These are phyloP conservation scores for Setophaga kirtlandii DNA, from an alignment of 2,113 vertebrate genomes.

Conservation along the genomic window DNA sequence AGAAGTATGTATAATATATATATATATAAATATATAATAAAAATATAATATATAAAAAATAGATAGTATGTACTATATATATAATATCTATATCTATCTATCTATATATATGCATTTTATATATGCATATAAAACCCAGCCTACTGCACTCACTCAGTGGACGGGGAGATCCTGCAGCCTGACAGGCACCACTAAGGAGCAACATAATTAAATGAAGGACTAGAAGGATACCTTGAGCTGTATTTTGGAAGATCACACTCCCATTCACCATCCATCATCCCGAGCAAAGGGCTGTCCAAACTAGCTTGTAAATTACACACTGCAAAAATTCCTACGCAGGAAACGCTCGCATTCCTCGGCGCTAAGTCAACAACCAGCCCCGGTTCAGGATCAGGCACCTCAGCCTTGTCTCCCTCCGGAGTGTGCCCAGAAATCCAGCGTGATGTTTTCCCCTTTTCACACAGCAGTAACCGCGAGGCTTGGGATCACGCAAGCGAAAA, in stretches of 20 bases:
- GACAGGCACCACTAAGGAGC: neutral
- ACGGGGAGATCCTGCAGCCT: neutral
- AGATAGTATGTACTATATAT: too few relatives aligned
- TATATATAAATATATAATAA: neutral
- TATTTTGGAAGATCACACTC: neutral
- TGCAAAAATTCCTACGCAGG: neutral
- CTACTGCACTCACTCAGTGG: neutral
- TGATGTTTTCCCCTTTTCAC: neutral
- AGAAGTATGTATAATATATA: neutral
- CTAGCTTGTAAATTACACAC: neutral
- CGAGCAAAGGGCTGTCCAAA: neutral
- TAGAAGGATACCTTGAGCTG: neutral
- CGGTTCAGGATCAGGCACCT: neutral
- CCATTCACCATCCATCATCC: neutral
- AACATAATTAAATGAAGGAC: neutral
- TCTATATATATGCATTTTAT: neutral
- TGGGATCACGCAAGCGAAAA: neutral
- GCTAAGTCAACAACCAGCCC: neutral
- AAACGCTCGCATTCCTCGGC: neutral
- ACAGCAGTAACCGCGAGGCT: rapidly evolving
- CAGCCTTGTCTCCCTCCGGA: neutral
- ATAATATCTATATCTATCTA: neutral
- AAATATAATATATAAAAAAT: neutral
- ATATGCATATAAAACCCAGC: neutral
- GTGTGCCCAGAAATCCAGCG: neutral